Percentiles rank a stretch among this genome's conserved stretches.
Evolutionary conservation across 64 coral and sea anemone genomes (phyloP).

Genomic region (Montipora cactus): DNA sequence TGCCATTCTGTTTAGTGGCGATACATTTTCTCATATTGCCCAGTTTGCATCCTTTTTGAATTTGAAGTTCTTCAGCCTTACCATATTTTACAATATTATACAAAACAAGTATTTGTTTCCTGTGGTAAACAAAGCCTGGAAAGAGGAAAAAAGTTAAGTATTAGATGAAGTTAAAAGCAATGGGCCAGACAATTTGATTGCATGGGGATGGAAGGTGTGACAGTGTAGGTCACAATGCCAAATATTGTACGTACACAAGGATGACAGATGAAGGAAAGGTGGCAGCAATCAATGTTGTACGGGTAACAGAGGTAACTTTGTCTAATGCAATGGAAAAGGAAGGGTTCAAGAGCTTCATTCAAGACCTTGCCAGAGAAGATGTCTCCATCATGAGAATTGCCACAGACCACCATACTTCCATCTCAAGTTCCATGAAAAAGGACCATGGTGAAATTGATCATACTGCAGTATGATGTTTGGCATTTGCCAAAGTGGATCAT

Average conservation of each 20-base stretch:
- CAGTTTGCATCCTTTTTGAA: too few species aligned
- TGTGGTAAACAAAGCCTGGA: slow-evolving; percentile 56
- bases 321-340: not conserved
- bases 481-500: too few species aligned
- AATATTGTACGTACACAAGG: too few species aligned
- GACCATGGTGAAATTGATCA: not conserved
- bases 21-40: too few species aligned
- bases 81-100: not conserved
- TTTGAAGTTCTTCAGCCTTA: too few species aligned
- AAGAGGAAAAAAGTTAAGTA: slow-evolving; percentile 9
- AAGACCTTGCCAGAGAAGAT: slow-evolving; percentile 9
- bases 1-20: too few species aligned
- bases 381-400: slow-evolving; percentile 12
- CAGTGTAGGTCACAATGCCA: too few species aligned
- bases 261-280: too few species aligned
- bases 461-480: too few species aligned
- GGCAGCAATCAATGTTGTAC: too few species aligned
- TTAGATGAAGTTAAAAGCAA: slow-evolving; percentile 11
- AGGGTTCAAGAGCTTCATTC: not conserved
- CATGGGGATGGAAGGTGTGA: too few species aligned
- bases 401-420: not conserved
- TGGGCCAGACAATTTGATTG: slow-evolving; percentile 6
- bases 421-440: slow-evolving; percentile 43
- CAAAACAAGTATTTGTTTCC: slow-evolving; percentile 62
- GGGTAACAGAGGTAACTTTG: too few species aligned